Conservation (phyloP, 2,113 vertebrate species). For the Pelusios castaneus region DNA sequence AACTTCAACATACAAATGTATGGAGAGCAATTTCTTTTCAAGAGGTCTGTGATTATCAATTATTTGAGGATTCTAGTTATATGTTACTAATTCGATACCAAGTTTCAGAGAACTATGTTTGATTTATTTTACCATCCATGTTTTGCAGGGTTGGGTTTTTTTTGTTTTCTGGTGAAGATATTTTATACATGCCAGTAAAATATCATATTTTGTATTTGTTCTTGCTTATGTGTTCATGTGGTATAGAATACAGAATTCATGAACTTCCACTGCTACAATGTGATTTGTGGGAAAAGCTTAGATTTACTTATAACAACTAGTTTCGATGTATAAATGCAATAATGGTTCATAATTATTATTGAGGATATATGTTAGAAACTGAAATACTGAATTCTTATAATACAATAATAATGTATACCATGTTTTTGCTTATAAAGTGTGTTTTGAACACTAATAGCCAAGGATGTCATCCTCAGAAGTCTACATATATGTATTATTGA, state of each 20-base stretch:
- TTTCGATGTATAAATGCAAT: conserved; percentile 15
- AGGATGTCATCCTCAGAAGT: background rate
- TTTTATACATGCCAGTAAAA: conserved; percentile 62
- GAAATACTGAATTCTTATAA: conserved; percentile 12
- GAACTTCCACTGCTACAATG: conserved; percentile 13
- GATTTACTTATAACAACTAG: conserved; percentile 16
- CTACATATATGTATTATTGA: background rate
- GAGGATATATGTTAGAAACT: background rate
- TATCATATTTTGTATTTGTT: conserved; percentile 45
- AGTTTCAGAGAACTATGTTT: conserved; percentile 37
- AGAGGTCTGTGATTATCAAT: conserved; percentile 26
- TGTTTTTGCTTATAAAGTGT: background rate
- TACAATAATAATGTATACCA: background rate
- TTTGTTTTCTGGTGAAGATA: conserved; percentile 30
- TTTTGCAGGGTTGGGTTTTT: conserved; percentile 31
- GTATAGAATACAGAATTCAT: conserved; percentile 27
- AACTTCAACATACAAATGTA: conserved; percentile 40
- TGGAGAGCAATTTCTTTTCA: conserved; percentile 55
- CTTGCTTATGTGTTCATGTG: conserved; percentile 30
- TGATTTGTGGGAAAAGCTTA: background rate
- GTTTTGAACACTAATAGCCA: background rate
- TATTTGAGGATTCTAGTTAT: conserved; percentile 6
- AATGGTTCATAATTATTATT: background rate
- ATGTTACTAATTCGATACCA: conserved; percentile 31
- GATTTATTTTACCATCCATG: conserved; percentile 42